These are phyloP conservation scores for Aelia acuminata DNA, from an alignment of 2,888 invertebrate species.

Conservation along the genomic window DNA sequence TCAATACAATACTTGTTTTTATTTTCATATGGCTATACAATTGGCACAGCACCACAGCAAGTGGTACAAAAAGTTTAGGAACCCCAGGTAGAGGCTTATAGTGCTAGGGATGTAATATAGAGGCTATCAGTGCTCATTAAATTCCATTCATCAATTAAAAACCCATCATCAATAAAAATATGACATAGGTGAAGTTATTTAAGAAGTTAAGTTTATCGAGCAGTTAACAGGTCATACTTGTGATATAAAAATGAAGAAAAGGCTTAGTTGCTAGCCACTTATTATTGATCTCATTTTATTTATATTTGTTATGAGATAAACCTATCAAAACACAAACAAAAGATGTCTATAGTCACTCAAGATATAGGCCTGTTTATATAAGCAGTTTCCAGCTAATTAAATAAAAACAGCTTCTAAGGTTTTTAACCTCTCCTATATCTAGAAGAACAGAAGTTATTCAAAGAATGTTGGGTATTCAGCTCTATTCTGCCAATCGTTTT, in stretches of 20 bases:
- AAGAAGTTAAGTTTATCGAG: no score
- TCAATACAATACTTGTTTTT: no score
- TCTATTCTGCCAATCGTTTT: no score
- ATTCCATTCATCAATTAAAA: no score
- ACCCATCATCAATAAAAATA: no score
- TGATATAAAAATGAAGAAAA: not conserved
- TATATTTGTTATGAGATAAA: constrained; percentile 4
- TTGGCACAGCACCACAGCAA: no score
- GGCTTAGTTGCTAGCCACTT: not conserved
- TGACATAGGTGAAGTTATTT: not conserved
- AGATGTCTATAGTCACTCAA: not conserved
- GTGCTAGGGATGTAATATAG: no score
- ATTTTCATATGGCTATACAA: no score
- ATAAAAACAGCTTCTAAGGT: constrained; percentile 14
- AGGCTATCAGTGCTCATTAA: no score
- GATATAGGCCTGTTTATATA: not conserved
- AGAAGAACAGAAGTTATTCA: not conserved
- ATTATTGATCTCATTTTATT: not conserved
- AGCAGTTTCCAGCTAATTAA: constrained; percentile 20
- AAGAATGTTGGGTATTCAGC: not conserved
- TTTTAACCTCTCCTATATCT: not conserved
- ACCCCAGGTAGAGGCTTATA: no score
- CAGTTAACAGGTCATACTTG: not conserved
- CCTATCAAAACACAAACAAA: not conserved
- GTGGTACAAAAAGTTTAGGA: no score